Conservation (phyloP, 2,797 vertebrate genomes). For the Rhinatrema bivittatum region DNA sequence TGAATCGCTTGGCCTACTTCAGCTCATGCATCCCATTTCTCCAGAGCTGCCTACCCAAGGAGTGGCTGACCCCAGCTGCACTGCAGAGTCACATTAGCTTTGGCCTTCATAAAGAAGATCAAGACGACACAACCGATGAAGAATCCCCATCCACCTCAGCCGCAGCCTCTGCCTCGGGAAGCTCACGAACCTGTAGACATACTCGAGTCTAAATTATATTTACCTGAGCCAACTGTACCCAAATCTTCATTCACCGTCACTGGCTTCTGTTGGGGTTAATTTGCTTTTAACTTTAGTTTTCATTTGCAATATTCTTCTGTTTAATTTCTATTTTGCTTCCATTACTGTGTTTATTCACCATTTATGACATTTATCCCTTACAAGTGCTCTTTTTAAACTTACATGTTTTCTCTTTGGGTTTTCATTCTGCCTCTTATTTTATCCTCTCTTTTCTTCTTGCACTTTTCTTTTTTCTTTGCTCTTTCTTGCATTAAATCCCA, state of each 20-base stretch:
- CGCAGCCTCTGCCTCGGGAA: slow-evolving; percentile 53
- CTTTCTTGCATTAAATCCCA: slow-evolving; percentile 1
- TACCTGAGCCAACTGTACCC: neutral
- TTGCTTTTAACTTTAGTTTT: too few species aligned
- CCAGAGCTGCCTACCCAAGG: slow-evolving; percentile 87
- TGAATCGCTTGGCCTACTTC: slow-evolving; percentile 90
- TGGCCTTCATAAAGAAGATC: slow-evolving; percentile 80
- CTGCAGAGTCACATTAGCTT: slow-evolving; percentile 90
- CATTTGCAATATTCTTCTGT: too few species aligned
- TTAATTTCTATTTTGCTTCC: too few species aligned
- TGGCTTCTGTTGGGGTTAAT: too few species aligned
- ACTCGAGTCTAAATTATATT: slow-evolving; percentile 67
- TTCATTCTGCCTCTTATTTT: neutral
- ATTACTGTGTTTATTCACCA: too few species aligned
- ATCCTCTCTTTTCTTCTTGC: accelerated
- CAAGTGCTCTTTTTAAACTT: neutral
- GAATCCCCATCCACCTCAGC: slow-evolving; percentile 67
- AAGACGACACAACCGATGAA: slow-evolving; percentile 69
- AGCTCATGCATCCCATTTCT: slow-evolving; percentile 92
- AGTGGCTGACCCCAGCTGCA: slow-evolving; percentile 88
- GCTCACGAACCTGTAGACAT: slow-evolving; percentile 78
- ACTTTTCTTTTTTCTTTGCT: neutral
- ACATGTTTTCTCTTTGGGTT: neutral
- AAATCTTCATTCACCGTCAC: neutral
- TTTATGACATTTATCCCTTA: too few species aligned